Evolutionary conservation across 2,797 vertebrate genomes (phyloP), one percentile per base, ranked within the genome.

Genomic region (Hozukius guyotensis): DNA sequence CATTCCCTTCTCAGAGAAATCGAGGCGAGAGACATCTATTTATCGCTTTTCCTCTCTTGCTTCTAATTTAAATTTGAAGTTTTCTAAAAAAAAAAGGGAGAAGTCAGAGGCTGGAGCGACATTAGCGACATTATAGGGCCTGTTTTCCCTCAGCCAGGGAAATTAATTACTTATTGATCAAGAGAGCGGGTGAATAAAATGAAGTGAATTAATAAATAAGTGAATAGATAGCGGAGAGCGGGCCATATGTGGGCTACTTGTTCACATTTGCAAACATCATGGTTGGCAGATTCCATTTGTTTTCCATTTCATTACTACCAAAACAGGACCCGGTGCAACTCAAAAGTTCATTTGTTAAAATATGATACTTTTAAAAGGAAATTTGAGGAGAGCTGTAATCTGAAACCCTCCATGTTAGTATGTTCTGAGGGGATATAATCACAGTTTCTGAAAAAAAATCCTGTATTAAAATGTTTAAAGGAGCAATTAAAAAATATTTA

Each of bases 161-260:
- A 94, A 96, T 96, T 94, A 96, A 96, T 96, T 93, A 94, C 93
- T 94, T 96, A 96, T 96, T 94, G 95, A 96, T 96, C 93, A 90
- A 78, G 77, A 78, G 75, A 88, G 79, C 74, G 75, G 88, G 87
- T 90, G 90, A 93, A 91, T 91, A 90, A 93, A 95, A 94, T 91
- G 86, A 94, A 94, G 91, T 81, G 84, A 94, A 93, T 93, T 93
- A 93, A 94, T 93, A 91, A 94, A 93, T 90, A 88, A 92, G 92
- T 89, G 85, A 93, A 93, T 38, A 92, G 92, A 93, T 88, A 84
- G 93, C 64, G 20, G 77, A 64, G 89, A 77, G 83, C 52, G 59
- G 83, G 86, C 87, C 85, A 83, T 89, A 92, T 93, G 89, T 94
- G 92, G 84, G 88, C 90, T 87, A 86, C 87, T 83, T 81, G 70